These are phyloP conservation scores for Smutsia temminckii DNA, from an alignment of 2,797 vertebrate genomes.

Conservation along the genomic window DNA sequence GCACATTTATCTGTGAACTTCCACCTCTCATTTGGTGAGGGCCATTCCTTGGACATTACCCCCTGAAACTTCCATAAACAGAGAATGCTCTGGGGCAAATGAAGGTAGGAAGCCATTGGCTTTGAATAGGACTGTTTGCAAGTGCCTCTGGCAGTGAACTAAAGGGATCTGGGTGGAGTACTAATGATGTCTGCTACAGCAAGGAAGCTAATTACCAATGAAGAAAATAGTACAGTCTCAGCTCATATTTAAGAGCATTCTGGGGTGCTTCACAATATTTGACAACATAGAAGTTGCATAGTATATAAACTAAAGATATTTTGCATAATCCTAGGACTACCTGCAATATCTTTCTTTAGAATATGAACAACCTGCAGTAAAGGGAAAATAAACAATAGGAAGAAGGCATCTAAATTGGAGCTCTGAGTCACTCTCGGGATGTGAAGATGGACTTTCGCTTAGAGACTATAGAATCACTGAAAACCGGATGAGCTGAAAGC, in stretches of 20 bases:
- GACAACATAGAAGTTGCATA: background rate
- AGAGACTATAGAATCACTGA: background rate
- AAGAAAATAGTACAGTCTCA: background rate
- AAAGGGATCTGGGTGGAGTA: background rate
- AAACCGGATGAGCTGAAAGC: background rate
- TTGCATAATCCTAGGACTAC: background rate
- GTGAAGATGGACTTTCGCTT: background rate
- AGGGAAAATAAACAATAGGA: background rate
- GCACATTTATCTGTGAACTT: background rate
- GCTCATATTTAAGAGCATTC: background rate
- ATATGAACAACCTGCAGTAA: background rate
- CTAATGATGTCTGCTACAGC: background rate
- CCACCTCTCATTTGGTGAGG: background rate
- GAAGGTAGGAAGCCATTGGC: background rate
- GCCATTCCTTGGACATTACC: background rate
- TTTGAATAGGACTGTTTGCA: background rate
- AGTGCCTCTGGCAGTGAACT: background rate
- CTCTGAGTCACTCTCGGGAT: background rate
- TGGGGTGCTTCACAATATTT: background rate
- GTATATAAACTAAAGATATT: background rate
- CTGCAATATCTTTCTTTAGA: background rate
- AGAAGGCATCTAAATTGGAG: background rate
- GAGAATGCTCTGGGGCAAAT: background rate
- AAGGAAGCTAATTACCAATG: background rate
- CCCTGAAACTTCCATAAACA: background rate